Evolutionary conservation across 2,888 invertebrate genomes (phyloP).

Genomic region (Pollenia griseotomentosa): DNA sequence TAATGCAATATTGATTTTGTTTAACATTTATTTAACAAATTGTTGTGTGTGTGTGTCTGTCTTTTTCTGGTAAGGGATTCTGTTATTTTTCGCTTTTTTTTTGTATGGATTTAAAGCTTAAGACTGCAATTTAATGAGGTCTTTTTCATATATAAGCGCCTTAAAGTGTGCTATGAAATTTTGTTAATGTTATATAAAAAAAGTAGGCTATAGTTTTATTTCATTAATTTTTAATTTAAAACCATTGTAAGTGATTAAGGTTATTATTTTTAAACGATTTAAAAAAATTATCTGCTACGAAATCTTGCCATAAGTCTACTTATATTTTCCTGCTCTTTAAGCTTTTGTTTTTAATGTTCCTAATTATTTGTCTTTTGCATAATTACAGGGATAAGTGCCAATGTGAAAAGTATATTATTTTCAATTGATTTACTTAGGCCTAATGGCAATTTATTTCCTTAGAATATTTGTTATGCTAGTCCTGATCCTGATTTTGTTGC

Average conservation of each 20-base stretch:
- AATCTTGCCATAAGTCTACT: too few relatives aligned
- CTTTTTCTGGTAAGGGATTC: background rate
- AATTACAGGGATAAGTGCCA: background rate
- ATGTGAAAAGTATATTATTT: background rate
- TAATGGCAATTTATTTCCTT: background rate
- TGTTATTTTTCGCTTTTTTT: background rate
- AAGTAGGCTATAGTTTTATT: background rate
- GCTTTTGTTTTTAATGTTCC: background rate
- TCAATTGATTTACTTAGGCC: background rate
- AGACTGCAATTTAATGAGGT: conserved; percentile 8
- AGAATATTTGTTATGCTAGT: background rate
- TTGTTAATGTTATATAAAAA: background rate
- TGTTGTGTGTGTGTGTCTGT: background rate
- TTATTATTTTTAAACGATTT: background rate
- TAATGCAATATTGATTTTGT: background rate
- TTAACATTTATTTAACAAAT: background rate
- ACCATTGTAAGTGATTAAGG: background rate
- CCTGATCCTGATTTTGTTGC: background rate
- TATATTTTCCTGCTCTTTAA: background rate
- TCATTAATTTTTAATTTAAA: background rate
- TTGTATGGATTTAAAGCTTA: background rate
- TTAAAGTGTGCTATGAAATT: conserved; percentile 18
- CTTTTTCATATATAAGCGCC: background rate
- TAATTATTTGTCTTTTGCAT: background rate
- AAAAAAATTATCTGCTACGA: background rate